Conservation (phyloP, 2,113 vertebrate genomes). For the Dromas ardeola region DNA sequence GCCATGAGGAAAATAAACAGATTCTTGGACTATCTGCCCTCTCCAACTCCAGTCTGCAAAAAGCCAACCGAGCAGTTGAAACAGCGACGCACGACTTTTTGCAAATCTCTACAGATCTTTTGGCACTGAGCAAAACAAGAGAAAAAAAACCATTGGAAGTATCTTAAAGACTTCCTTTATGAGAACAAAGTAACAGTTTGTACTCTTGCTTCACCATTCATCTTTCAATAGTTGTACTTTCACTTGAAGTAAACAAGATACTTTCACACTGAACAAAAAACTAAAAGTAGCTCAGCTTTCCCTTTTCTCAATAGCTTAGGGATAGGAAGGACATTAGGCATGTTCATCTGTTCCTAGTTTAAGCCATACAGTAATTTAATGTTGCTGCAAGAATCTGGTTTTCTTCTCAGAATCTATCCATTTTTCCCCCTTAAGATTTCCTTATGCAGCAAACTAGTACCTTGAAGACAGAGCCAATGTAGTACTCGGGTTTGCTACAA, state of each 20-base stretch:
- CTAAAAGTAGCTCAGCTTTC: neutral
- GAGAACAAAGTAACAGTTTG: neutral
- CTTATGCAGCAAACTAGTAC: rapidly evolving
- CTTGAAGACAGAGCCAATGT: neutral
- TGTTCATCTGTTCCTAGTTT: neutral
- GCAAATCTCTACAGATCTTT: neutral
- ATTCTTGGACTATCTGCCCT: neutral
- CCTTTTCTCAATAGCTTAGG: neutral
- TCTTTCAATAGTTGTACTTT: neutral
- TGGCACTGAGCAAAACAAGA: neutral
- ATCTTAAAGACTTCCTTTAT: neutral
- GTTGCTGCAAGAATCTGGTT: neutral
- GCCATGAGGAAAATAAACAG: neutral
- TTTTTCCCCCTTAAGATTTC: neutral
- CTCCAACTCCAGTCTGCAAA: neutral
- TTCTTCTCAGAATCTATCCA: neutral
- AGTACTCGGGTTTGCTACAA: neutral
- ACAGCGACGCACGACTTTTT: neutral
- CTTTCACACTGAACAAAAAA: neutral
- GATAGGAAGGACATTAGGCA: neutral
- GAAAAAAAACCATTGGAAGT: neutral
- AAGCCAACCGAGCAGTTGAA: neutral
- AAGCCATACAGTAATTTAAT: neutral
- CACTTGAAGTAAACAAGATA: neutral
- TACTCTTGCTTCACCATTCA: neutral